A percentile compares a stretch with the other conserved stretches of the same genome.
These are phyloP conservation scores for Mesochorus sp. DNA, from an alignment of 2,888 invertebrate species.

Conservation along the genomic window DNA sequence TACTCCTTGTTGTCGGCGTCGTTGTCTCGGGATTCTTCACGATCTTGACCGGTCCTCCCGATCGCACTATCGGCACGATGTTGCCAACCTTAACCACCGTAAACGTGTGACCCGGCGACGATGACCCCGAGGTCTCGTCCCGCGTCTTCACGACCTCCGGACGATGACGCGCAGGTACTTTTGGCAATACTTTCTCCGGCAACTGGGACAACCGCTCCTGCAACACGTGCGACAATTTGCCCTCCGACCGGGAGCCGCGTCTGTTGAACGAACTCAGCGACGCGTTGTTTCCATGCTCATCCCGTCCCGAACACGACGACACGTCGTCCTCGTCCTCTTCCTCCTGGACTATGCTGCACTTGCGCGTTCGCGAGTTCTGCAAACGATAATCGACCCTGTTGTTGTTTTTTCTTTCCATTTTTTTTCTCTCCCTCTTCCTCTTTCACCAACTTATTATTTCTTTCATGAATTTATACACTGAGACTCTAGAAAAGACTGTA, in stretches of 20 bases:
- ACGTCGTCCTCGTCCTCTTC: conserved; percentile 95
- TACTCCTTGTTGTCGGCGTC: conserved; percentile 56
- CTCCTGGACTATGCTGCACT: conserved; percentile 96
- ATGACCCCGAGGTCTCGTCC: conserved; percentile 55
- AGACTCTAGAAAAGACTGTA: too few species aligned
- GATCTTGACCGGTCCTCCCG: conserved; percentile 44
- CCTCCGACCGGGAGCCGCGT: conserved; percentile 91
- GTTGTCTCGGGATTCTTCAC: conserved; percentile 50
- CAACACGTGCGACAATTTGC: conserved; percentile 87
- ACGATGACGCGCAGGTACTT: conserved; percentile 64
- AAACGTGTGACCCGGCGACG: conserved; percentile 63
- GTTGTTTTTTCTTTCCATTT: conserved; percentile 19
- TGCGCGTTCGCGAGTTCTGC: conserved; percentile 87
- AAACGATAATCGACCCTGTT: conserved; percentile 60
- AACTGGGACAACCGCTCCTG: conserved; percentile 86
- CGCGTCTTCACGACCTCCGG: conserved; percentile 37
- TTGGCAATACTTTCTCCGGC: conserved; percentile 83
- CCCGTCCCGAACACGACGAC: conserved; percentile 84
- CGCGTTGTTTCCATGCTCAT: conserved; percentile 82
- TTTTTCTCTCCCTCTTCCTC: background rate
- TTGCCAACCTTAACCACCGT: conserved; percentile 60
- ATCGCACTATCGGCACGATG: background rate
- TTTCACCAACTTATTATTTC: background rate
- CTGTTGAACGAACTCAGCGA: conserved; percentile 84
- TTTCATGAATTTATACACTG: background rate